These are phyloP conservation scores for Drepanosiphum platanoidis DNA, from an alignment of 2,888 invertebrate species.

Conservation along the genomic window DNA sequence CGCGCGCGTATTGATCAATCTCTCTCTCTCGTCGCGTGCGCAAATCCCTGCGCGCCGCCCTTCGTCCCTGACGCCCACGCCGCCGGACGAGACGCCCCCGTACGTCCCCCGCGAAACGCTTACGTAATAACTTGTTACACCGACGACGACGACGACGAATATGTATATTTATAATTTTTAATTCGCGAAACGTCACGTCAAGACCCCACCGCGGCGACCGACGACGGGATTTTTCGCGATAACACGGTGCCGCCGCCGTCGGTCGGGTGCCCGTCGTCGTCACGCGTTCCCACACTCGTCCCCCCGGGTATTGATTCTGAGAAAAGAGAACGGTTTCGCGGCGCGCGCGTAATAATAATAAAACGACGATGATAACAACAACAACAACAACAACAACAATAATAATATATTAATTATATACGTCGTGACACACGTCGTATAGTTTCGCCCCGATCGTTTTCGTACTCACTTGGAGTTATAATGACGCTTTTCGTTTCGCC, in stretches of 20 bases:
- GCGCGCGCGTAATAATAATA: not conserved
- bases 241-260: not conserved
- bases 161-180: constrained; percentile 12
- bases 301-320: not conserved
- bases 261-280: too few relatives aligned
- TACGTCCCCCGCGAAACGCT: constrained; percentile 17
- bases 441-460: not conserved
- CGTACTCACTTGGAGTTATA: constrained; percentile 53
- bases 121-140: constrained; percentile 57
- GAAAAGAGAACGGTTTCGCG: too few relatives aligned
- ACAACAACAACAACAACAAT: not conserved
- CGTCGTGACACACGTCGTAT: too few relatives aligned
- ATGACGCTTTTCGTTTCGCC: constrained; percentile 47
- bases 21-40: not conserved
- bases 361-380: not conserved
- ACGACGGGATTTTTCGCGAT: not conserved
- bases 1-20: constrained; percentile 48
- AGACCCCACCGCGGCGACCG: not conserved
- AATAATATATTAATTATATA: not conserved
- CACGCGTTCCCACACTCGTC: not conserved
- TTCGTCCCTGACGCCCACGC: not conserved
- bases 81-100: not conserved
- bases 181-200: constrained; percentile 27
- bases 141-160: not conserved
- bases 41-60: not conserved